Evolutionary conservation across 2,888 invertebrate genomes (phyloP), one percentile per base, ranked within the genome.

Genomic region (Sphaerophoria taeniata): DNA sequence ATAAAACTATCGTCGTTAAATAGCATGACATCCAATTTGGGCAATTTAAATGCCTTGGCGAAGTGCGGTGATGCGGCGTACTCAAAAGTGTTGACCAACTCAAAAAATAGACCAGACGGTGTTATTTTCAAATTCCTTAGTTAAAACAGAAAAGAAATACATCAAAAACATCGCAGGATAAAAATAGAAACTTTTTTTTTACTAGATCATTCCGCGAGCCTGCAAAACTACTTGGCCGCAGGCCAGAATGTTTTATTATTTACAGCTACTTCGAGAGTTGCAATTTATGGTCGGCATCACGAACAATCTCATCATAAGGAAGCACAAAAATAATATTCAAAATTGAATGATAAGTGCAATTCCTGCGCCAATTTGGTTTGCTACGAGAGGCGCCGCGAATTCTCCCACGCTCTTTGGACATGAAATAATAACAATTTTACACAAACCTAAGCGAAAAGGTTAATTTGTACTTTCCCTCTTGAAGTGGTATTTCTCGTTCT

Each of bases 301-400:
- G 6, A 33, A 12, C 24, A 24, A 39, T 60, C 58, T 60, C 58
- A 39, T 60, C 58, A 39, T 12, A 39, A 5, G 39, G 9, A 36
- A 39, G 33, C n/a, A 34, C 3, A 43, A 16, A 33, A 36, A 65
- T 4, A 7, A 6, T 53, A 39, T n/a, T 53, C 51, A 39, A 53
- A 24, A 24, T 24, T 24, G 31, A 53, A 67, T 67, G 51, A 53
- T 67, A 67, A 67, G 67, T 67, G 53, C 51, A 53, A 53, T 31
- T 24, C 53, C 53, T 67, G 65, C 51, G 6, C 67, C 31, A 67
- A 67, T 51, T 47, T 63, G 31, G 53, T 39, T 65, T 6, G 53
- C 24, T 24, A 39, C 31, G 39, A 51, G n/a, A 53, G 67, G 67
- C 67, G 67, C 67, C 53, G 51, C 39, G 31, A 53, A 53, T 53